These are phyloP conservation scores for Zeuzera pyrina DNA, from an alignment of 2,888 invertebrate species.

Conservation along the genomic window DNA sequence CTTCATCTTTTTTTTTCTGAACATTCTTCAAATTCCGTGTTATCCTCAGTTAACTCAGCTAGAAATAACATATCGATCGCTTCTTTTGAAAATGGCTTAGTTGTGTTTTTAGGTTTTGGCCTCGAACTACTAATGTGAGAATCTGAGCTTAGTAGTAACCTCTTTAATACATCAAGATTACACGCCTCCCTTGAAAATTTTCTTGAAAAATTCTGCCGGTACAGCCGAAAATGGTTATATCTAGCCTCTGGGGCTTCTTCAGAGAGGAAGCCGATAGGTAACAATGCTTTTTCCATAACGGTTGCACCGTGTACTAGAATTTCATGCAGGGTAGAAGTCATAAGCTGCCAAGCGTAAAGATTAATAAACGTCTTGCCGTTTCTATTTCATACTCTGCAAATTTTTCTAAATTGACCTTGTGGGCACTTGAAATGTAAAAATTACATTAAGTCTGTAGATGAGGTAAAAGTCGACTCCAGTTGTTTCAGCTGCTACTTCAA, in stretches of 20 bases:
- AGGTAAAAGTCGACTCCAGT: constrained; percentile 15
- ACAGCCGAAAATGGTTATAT: constrained; percentile 23
- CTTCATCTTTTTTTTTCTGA: neutral
- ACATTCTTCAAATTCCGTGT: neutral
- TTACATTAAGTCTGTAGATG: constrained; percentile 13
- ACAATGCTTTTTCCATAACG: constrained; percentile 18
- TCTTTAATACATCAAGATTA: constrained; percentile 14
- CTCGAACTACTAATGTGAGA: constrained; percentile 6
- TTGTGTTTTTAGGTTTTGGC: neutral
- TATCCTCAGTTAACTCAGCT: neutral
- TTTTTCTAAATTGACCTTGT: constrained; percentile 5
- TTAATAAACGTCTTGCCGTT: constrained; percentile 5
- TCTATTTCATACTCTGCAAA: constrained; percentile 2
- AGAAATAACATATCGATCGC: neutral
- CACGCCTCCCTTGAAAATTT: constrained; percentile 17
- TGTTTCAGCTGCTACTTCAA: constrained; percentile 16
- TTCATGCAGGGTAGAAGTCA: constrained; percentile 24
- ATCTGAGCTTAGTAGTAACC: constrained; percentile 14
- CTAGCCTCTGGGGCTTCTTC: constrained; percentile 26
- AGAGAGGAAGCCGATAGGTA: constrained; percentile 25
- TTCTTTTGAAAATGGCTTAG: neutral
- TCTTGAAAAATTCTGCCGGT: constrained; percentile 17
- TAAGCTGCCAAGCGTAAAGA: constrained; percentile 14
- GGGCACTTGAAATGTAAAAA: constrained; percentile 14
- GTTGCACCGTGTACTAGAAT: constrained; percentile 20